Evolutionary conservation across 2,888 invertebrate species (phyloP).

Genomic region (Sphaerophoria taeniata): DNA sequence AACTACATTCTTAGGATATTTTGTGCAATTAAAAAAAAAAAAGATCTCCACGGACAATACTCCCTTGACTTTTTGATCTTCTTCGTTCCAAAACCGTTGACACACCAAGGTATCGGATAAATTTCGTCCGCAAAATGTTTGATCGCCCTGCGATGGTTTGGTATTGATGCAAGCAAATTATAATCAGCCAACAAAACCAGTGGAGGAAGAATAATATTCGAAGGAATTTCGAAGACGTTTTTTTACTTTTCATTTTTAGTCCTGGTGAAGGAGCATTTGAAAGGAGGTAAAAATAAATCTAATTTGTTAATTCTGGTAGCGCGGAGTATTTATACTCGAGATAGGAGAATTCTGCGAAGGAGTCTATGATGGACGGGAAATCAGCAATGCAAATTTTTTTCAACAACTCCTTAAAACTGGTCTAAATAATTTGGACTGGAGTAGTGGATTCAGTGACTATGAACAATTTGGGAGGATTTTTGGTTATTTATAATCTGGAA

Average conservation of each 20-base stretch:
- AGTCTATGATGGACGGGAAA: not conserved
- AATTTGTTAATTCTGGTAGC: not conserved
- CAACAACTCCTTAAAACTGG: not conserved
- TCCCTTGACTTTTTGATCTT: conserved; percentile 32
- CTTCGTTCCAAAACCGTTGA: conserved; percentile 8
- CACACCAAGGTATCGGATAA: conserved; percentile 34
- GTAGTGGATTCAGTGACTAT: not conserved
- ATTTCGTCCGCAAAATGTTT: conserved; percentile 35
- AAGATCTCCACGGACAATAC: not conserved
- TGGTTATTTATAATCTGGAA: not conserved
- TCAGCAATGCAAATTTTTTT: conserved; percentile 23
- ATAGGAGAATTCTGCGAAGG: not conserved
- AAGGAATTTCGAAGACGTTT: conserved; percentile 11
- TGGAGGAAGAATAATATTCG: conserved; percentile 20
- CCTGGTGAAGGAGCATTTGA: not conserved
- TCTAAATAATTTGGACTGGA: not conserved
- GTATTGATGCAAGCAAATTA: conserved; percentile 33
- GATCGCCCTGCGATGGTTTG: conserved; percentile 25
- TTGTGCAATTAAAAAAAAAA: not conserved
- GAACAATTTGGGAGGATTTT: not conserved
- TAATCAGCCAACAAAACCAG: conserved; percentile 19
- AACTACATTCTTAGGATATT: not conserved
- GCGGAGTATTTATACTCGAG: conserved; percentile 13
- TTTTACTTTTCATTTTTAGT: not conserved
- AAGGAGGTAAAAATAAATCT: conserved; percentile 2